A percentile compares a stretch with the other conserved stretches of the same genome.
Evolutionary conservation across 2,888 invertebrate genomes (phyloP).

Genomic region (Synergus japonicus): DNA sequence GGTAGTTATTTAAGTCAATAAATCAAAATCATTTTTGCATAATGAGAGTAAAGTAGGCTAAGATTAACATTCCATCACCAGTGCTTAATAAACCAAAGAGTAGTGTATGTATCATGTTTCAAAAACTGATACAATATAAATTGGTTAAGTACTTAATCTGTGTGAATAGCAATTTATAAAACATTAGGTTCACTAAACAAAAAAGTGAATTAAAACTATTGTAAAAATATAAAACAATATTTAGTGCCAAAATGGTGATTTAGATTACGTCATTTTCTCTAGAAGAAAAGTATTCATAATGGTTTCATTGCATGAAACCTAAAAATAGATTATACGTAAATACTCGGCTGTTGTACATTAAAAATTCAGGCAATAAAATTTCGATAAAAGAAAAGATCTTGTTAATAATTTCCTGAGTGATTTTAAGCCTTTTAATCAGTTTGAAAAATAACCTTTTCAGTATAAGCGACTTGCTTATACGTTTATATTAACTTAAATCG

Average conservation of each 20-base stretch:
- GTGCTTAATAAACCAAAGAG: constrained; percentile 5
- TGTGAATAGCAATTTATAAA: background rate
- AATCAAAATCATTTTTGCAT: background rate
- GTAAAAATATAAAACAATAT: background rate
- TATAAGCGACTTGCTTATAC: background rate
- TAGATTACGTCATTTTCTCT: background rate
- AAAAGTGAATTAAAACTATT: background rate
- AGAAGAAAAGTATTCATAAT: background rate
- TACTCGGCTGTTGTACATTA: background rate
- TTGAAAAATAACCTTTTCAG: background rate
- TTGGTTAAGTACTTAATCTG: background rate
- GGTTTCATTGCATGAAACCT: background rate
- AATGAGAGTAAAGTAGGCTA: background rate
- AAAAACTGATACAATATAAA: background rate
- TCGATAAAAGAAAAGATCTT: background rate
- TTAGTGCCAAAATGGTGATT: background rate
- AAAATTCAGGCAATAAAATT: constrained; percentile 1
- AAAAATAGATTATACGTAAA: background rate
- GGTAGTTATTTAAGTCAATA: background rate
- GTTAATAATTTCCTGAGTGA: background rate
- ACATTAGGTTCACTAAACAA: background rate
- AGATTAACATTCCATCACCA: constrained; percentile 9
- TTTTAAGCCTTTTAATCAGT: background rate
- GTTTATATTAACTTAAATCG: too few species aligned
- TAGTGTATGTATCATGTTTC: background rate